These are phyloP conservation scores for Xestobium rufovillosum DNA, from an alignment of 2,888 invertebrate species.

Conservation along the genomic window DNA sequence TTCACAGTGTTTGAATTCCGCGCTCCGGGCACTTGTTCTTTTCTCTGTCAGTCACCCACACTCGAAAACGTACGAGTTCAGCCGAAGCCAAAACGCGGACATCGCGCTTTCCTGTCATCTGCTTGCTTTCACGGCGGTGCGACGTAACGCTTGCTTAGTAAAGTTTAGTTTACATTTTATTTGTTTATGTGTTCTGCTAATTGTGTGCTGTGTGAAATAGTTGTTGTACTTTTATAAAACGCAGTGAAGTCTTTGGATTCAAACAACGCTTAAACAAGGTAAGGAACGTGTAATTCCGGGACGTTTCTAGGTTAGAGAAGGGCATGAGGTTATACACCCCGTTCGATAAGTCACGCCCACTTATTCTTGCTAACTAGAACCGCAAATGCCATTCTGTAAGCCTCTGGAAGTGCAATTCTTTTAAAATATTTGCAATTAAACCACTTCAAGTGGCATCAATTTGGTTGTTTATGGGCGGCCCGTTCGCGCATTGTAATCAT, in stretches of 20 bases:
- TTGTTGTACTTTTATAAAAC: slow-evolving; percentile 30
- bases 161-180: slow-evolving; percentile 43
- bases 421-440: too few species aligned
- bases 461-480: too few species aligned
- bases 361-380: slow-evolving; percentile 16
- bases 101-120: slow-evolving; percentile 52
- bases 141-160: slow-evolving; percentile 45
- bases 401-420: too few species aligned
- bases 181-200: slow-evolving; percentile 43
- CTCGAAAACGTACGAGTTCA: slow-evolving; percentile 31
- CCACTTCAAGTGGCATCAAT: too few species aligned
- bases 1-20: slow-evolving; percentile 38
- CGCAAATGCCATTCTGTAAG: too few species aligned
- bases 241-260: slow-evolving; percentile 26
- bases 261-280: slow-evolving; percentile 28
- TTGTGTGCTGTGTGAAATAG: slow-evolving; percentile 37
- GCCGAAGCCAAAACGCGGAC: slow-evolving; percentile 36
- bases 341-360: slow-evolving; percentile 36
- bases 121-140: slow-evolving; percentile 63
- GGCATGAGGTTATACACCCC: slow-evolving; percentile 39
- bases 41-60: slow-evolving; percentile 31
- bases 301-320: slow-evolving; percentile 37
- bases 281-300: slow-evolving; percentile 28
- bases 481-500: too few species aligned
- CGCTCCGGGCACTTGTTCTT: slow-evolving; percentile 32